Evolutionary conservation across 2,888 invertebrate genomes (phyloP).

Genomic region (Trachelus stipa): DNA sequence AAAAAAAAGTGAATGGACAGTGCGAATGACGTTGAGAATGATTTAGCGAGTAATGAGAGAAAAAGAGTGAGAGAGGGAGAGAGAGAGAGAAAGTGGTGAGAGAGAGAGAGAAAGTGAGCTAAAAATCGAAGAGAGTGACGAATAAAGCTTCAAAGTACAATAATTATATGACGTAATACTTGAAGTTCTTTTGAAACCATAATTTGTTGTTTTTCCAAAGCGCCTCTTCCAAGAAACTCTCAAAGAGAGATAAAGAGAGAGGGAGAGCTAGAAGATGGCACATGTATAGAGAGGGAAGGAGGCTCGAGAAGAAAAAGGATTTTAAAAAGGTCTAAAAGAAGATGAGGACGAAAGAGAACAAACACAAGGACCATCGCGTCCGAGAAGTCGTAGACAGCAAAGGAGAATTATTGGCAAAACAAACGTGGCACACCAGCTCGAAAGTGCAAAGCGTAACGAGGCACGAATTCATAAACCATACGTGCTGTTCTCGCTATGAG

Average conservation of each 20-base stretch:
- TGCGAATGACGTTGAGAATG: background rate
- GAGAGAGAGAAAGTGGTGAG: background rate
- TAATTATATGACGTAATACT: background rate
- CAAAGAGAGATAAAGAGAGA: background rate
- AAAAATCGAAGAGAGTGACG: background rate
- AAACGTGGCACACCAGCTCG: background rate
- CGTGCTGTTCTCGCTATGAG: background rate
- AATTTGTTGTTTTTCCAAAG: background rate
- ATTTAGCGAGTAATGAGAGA: conserved; percentile 13
- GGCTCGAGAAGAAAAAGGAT: background rate
- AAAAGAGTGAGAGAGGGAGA: conserved; percentile 14
- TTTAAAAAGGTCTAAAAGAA: background rate
- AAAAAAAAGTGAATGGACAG: background rate
- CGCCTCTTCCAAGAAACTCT: background rate
- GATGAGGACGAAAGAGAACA: background rate
- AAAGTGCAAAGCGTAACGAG: background rate
- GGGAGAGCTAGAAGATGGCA: too few relatives aligned
- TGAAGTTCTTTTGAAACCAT: background rate
- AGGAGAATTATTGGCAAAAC: background rate
- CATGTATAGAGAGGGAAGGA: background rate
- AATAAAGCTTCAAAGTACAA: conserved; percentile 5
- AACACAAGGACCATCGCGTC: background rate
- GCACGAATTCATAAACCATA: background rate
- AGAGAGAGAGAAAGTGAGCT: conserved; percentile 15
- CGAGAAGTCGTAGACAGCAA: background rate